Base-by-base conservation (phyloP, 2,113 vertebrate species). In the Mesoclemmys tuberculata region DNA sequence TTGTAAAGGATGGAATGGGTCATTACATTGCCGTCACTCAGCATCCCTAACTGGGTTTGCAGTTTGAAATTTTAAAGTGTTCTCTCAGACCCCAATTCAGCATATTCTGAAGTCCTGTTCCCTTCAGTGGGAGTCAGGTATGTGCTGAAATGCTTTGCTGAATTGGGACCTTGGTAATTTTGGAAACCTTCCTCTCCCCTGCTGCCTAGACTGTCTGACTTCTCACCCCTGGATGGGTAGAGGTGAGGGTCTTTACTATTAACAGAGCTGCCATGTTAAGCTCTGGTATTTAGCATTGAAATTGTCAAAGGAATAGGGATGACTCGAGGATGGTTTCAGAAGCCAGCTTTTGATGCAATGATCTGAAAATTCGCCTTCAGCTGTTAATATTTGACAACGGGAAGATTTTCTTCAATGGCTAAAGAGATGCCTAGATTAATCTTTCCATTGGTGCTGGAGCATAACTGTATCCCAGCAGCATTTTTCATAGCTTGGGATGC, bases 51-150 rank as follows among this genome's bases (percentile, higher is more conserved):
- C 13, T 1, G 41, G 51, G 7, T 4, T 58, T 52, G 3, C 11
- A 1, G 12, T 24, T 64, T 85, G 38, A 10, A 38, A 2, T 0
- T 1, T 12, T 38, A 0, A 0, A 27, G 41, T 68, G 1, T 2
- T n/a, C 11, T 24, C 54, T 31, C 12, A 0, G 0, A 54, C 29
- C 68, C 38, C 0, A 0, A 52, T 58, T 56, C 75, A 1, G 8
- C 58, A 4, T 0, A 0, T 29, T 58, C n/a, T 38, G 22, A 21
- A 11, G 35, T 44, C 51, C 81, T 8, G 2, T 7, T 29, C 1
- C 8, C 81, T 41, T 26, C 56, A 29, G 56, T 58, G 56, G 56
- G 29, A 58, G 56, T 26, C 29, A 4, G 12, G 24, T 58, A 58
- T 29, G 24, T 26, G 56, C 56, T 29, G 9, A 26, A 29, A 58